Percentiles rank a stretch among this genome's conserved stretches.
Conservation (phyloP, 1,140 invertebrate genomes). For the Lepidotrigona ventralis region DNA sequence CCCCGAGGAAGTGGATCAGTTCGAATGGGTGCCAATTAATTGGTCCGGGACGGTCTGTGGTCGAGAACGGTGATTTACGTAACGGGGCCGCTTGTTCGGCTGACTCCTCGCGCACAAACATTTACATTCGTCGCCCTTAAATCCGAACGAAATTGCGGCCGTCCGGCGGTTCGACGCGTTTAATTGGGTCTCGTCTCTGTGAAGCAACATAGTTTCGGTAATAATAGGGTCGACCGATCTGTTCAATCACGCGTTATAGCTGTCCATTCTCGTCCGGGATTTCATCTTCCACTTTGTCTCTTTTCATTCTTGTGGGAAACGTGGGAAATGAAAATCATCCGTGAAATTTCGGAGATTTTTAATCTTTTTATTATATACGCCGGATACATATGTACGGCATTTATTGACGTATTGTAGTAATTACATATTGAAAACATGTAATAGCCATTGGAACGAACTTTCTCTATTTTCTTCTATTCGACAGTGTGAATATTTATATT, state of each 20-base stretch:
- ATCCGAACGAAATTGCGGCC: constrained; percentile 21
- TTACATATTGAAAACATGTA: too few relatives aligned
- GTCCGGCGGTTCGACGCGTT: background rate
- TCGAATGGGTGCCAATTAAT: constrained; percentile 40
- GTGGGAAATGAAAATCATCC: too few relatives aligned
- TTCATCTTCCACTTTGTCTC: background rate
- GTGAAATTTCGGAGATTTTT: too few relatives aligned
- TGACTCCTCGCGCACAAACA: constrained; percentile 27
- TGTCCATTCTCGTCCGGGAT: background rate
- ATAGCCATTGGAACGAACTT: too few relatives aligned
- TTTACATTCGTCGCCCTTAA: constrained; percentile 39
- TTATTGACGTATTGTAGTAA: too few relatives aligned
- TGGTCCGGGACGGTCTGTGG: background rate
- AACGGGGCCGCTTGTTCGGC: background rate
- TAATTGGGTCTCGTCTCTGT: constrained; percentile 25
- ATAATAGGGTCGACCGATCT: constrained; percentile 26
- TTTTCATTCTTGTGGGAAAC: background rate
- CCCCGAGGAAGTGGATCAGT: constrained; percentile 15
- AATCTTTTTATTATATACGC: too few relatives aligned
- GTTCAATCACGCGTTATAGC: background rate
- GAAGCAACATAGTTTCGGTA: background rate
- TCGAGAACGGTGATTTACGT: constrained; percentile 40
- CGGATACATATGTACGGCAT: too few relatives aligned
- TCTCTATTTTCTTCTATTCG: too few relatives aligned
- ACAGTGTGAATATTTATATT: too few relatives aligned